A percentile compares a stretch with the other conserved stretches of the same genome.
phyloP scores from a whole-genome alignment of 1,140 invertebrate species.

The Physella acuta region DNA sequence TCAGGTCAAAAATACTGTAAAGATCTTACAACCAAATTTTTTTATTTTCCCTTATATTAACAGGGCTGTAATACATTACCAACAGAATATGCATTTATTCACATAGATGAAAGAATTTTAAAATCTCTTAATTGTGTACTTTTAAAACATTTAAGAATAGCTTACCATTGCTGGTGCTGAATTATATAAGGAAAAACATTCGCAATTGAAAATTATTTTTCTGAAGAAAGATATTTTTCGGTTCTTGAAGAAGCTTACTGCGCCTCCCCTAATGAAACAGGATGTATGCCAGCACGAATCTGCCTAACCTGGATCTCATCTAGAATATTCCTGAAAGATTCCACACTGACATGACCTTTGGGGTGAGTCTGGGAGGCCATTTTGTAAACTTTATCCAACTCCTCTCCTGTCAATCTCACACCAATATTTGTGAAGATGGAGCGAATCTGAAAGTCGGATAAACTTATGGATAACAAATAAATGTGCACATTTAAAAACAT shows the following conservation, averaged over 20 bases:
- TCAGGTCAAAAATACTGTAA: too few species aligned
- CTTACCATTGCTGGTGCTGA: too few species aligned
- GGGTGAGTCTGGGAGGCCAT: constrained; percentile 46
- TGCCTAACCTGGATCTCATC: constrained; percentile 45
- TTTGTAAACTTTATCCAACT: constrained; percentile 48
- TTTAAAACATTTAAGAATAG: too few species aligned
- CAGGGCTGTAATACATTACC: too few species aligned
- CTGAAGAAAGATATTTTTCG: too few species aligned
- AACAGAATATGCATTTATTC: too few species aligned
- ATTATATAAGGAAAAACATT: too few species aligned
- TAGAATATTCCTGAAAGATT: constrained; percentile 52
- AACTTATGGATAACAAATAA: neutral
- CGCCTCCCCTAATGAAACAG: constrained; percentile 37
- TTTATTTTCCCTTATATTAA: too few species aligned
- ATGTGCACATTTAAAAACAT: neutral
- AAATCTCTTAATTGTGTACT: too few species aligned
- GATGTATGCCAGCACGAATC: constrained; percentile 38
- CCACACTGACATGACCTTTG: constrained; percentile 54
- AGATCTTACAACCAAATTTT: too few species aligned
- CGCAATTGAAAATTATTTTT: too few species aligned
- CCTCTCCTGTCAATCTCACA: constrained; percentile 49
- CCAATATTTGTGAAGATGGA: constrained; percentile 52
- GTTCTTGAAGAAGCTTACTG: neutral
- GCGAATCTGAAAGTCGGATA: constrained; percentile 42
- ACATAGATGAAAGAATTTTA: too few species aligned